Evolutionary conservation across 2,113 vertebrate species (phyloP), one percentile per base, ranked within the genome.

Genomic region (Carassius gibelio): DNA sequence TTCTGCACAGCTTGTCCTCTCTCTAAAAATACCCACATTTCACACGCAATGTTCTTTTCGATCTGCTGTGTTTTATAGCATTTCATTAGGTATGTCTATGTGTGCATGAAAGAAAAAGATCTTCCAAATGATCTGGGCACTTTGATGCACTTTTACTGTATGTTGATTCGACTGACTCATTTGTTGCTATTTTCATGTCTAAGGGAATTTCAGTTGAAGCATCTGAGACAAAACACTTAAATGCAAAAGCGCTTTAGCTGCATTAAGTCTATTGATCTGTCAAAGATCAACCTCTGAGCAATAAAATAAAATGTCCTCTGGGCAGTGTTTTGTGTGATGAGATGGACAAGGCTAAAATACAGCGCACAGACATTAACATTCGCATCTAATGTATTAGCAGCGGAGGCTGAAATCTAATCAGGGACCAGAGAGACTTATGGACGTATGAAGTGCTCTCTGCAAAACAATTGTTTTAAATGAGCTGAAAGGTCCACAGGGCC

Each of bases 21-120:
- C 52, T 78, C 36, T 34, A 83, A 85, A 90, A 87, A 87, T 89
- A 57, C 48, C 78, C 14, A 84, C 15, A 87, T 77, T 90, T 90
- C 90, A 89, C 91, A 92, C 68, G 81, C 64, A 21, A 34, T 45
- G 45, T 61, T 42, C 38, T 21, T 83, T 88, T 83, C 55, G 64
- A 64, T 76, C 69, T 81, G 57, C 38, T 80, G 34, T 80, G 42
- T 48, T 59, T 50, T 62, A 45, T 23, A 57, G 57, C 26, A 5
- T 8, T 61, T 62, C 11, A 21, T 11, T 59, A 45, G 42, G 8
- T 45, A 10, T 48, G 45, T 48, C 0, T 11, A 3, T 48, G 45
- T 48, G 45, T 48, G 45, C 11, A 3, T 48, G 45, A 48, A 48
- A 48, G 3, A 48, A 48, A 11, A 38, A 38, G 36, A 30, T 30